Base-by-base conservation (phyloP, 2,113 vertebrate genomes). In the Pomatorhinus ruficollis region DNA sequence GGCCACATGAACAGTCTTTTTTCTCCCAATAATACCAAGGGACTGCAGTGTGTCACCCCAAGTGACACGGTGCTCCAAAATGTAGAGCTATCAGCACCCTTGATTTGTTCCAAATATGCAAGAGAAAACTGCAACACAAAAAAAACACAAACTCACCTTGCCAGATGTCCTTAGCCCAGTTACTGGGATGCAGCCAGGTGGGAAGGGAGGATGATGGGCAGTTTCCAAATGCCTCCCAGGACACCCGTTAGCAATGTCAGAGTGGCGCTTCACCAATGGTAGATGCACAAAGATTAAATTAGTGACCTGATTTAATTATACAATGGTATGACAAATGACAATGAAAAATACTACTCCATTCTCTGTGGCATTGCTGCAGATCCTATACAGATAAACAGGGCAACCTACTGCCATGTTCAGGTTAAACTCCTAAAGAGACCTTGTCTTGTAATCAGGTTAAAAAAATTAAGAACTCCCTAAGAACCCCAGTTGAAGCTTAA, bases 41-140 rank as follows among this genome's bases (percentile, higher is more conserved):
- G 65, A 40, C 21, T 40, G 10, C 10, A 47, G 5, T 10, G 12
- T 15, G 19, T 15, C 47, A 49, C 12, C 3, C 15, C 16, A 76
- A 33, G 15, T 23, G 59, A 45, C 24, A 54, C 12, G 21, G 33
- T 33, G 15, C 12, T 74, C 68, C 39, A 5, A 87, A 87, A 56
- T 0, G 0, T 37, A 74, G n/a, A 60, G 50, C 50, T 72, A 19
- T 33, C 40, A 35, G 57, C 53, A 81, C 12, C 27, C 14, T 12
- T 44, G 18, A 77, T 61, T 13, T 2, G 0, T 31, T 22, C 11
- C 54, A 87, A 77, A 56, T 16, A 57, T 1, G 0, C 4, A 50
- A 31, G 5, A 42, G 30, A 35, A 78, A 80, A 87, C 57, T 50
- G 37, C n/a, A 53, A 37, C 25, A 59, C 4, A 47, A 11, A 54